Percentiles rank a stretch among this genome's conserved stretches.
Evolutionary conservation across 2,113 vertebrate genomes (phyloP).

Genomic region (Solea solea): DNA sequence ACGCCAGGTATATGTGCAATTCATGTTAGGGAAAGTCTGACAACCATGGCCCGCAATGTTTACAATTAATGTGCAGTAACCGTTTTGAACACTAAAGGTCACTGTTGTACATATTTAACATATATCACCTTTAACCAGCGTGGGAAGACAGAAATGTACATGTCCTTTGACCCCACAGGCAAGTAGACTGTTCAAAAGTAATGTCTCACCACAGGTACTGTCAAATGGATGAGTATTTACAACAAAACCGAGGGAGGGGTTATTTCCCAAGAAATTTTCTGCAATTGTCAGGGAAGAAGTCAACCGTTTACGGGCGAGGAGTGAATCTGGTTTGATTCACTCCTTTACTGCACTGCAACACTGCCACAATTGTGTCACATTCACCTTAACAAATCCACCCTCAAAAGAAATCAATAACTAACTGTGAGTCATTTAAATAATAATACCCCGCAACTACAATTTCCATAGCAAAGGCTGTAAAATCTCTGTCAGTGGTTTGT

Average conservation of each 20-base stretch:
- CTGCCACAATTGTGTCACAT: background rate
- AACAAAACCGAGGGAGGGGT: conserved; percentile 22
- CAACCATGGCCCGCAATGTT: too few species aligned
- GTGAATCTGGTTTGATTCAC: conserved; percentile 2
- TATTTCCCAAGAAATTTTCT: background rate
- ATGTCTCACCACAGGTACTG: conserved; percentile 22
- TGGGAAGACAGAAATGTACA: conserved; percentile 14
- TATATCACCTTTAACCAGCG: background rate
- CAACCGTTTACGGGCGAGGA: background rate
- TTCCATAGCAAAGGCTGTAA: conserved; percentile 28
- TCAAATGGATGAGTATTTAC: conserved; percentile 40
- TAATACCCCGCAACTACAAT: conserved; percentile 6
- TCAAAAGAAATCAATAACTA: background rate
- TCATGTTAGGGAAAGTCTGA: too few species aligned
- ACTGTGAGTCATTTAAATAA: conserved; percentile 2
- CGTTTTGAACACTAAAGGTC: too few species aligned
- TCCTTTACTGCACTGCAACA: conserved; percentile 1
- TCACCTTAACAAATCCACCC: background rate
- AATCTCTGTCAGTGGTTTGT: conserved; percentile 26
- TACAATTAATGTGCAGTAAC: too few species aligned
- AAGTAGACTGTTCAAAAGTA: conserved; percentile 30
- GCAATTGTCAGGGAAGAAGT: conserved; percentile 6
- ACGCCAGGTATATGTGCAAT: too few species aligned
- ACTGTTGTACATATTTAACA: too few species aligned
- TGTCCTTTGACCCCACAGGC: conserved; percentile 16